A percentile compares a stretch with the other conserved stretches of the same genome.
phyloP scores from a whole-genome alignment of 2,797 vertebrate genomes.

The Ptychobarbus kaznakovi region DNA sequence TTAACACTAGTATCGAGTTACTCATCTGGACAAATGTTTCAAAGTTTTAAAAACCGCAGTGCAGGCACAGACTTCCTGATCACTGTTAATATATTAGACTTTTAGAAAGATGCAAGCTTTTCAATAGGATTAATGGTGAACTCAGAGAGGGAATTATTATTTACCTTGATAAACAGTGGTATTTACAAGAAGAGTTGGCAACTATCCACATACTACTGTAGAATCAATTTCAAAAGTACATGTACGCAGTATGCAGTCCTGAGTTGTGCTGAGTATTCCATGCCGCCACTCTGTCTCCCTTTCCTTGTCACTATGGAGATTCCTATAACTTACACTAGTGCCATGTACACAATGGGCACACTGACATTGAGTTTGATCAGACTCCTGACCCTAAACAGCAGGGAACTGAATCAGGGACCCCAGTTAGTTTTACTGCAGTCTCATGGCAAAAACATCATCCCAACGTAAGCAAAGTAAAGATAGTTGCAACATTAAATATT shows the following conservation, averaged over 20 bases:
- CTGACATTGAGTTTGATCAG: slow-evolving; percentile 99
- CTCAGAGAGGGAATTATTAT: neutral
- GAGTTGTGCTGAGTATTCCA: slow-evolving; percentile 60
- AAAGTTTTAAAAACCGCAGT: neutral
- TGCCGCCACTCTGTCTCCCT: slow-evolving; percentile 94
- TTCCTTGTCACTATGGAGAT: slow-evolving; percentile 94
- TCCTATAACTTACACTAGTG: slow-evolving; percentile 93
- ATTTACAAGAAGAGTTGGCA: slow-evolving; percentile 24
- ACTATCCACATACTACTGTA: slow-evolving; percentile 27
- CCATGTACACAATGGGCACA: slow-evolving; percentile 89
- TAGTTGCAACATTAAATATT: neutral
- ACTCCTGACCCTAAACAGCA: slow-evolving; percentile 88
- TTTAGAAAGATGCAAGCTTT: neutral
- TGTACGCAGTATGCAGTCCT: slow-evolving; percentile 59
- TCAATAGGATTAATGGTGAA: neutral
- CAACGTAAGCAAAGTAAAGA: neutral
- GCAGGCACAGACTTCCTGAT: neutral
- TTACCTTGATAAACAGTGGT: neutral
- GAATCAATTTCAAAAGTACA: slow-evolving; percentile 54
- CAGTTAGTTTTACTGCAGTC: slow-evolving; percentile 79
- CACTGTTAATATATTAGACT: neutral
- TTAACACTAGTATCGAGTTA: neutral
- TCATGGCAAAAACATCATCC: slow-evolving; percentile 41
- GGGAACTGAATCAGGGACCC: slow-evolving; percentile 82
- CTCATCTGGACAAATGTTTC: neutral